Percentiles rank a stretch among this genome's conserved stretches.
Conservation (phyloP, 1,140 invertebrate genomes). For the Papilio aristodemus region DNA sequence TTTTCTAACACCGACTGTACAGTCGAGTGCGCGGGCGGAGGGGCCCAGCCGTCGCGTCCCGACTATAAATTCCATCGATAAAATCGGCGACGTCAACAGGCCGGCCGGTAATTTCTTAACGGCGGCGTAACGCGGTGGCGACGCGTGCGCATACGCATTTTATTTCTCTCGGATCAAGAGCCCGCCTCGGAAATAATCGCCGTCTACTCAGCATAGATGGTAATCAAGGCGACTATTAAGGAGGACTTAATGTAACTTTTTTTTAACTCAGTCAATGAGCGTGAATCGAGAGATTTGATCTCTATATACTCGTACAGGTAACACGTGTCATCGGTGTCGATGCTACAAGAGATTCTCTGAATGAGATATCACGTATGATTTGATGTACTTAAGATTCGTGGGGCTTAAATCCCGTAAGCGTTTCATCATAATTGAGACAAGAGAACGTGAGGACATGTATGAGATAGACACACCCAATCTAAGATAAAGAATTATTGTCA, state of each 20-base stretch:
- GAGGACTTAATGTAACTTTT: conserved; percentile 73
- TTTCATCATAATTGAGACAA: conserved; percentile 20
- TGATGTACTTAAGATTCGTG: conserved; percentile 11
- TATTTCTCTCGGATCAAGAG: conserved; percentile 70
- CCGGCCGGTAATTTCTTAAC: conserved; percentile 75
- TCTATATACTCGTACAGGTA: conserved; percentile 40
- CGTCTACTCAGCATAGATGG: conserved; percentile 76
- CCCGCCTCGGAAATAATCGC: conserved; percentile 75
- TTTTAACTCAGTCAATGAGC: conserved; percentile 50
- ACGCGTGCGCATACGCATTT: conserved; percentile 77
- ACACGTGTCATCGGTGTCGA: conserved; percentile 42
- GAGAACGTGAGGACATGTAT: conserved; percentile 22
- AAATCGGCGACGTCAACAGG: conserved; percentile 73
- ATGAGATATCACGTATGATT: conserved; percentile 20
- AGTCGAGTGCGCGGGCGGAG: conserved; percentile 48
- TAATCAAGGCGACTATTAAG: conserved; percentile 77
- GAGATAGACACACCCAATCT: conserved; percentile 15
- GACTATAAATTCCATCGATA: conserved; percentile 79
- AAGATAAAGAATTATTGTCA: conserved; percentile 18
- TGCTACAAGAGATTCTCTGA: conserved; percentile 28
- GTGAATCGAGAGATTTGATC: conserved; percentile 54
- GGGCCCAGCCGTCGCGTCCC: conserved; percentile 61
- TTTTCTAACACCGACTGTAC: conserved; percentile 44
- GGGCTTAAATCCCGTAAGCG: conserved; percentile 11
- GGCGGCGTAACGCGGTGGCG: conserved; percentile 78